A percentile compares a stretch with the other conserved stretches of the same genome.
These are phyloP conservation scores for Syngnathus scovelli DNA, from an alignment of 2,113 vertebrate species.

Conservation along the genomic window DNA sequence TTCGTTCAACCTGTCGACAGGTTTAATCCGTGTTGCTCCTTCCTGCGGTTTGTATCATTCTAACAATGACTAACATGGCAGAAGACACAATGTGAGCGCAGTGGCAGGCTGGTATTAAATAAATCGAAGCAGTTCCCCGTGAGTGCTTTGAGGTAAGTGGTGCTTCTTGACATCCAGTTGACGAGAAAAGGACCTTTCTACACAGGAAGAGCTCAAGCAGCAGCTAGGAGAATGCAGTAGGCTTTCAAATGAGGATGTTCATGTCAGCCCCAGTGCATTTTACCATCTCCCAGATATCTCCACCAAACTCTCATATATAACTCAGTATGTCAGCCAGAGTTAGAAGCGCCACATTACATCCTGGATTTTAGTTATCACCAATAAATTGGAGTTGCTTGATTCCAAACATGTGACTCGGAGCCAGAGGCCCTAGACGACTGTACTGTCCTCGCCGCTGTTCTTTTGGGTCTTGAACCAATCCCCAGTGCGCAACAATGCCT, in stretches of 20 bases:
- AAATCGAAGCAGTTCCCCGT: constrained; percentile 45
- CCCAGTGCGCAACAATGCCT: constrained; percentile 75
- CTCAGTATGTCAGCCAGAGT: constrained; percentile 32
- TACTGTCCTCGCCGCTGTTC: constrained; percentile 66
- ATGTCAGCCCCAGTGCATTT: constrained; percentile 33
- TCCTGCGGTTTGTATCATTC: constrained; percentile 6
- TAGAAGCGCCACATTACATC: constrained; percentile 27
- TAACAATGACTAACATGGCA: constrained; percentile 20
- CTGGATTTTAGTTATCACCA: constrained; percentile 47
- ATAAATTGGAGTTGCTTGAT: constrained; percentile 59
- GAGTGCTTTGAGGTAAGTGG: constrained; percentile 49
- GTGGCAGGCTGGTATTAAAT: constrained; percentile 36
- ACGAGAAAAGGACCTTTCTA: constrained; percentile 6
- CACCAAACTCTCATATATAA: constrained; percentile 50
- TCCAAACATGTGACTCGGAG: constrained; percentile 36
- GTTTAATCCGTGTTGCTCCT: neutral
- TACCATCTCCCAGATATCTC: constrained; percentile 46
- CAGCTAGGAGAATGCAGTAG: constrained; percentile 23
- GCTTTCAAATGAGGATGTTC: constrained; percentile 30
- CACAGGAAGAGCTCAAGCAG: constrained; percentile 24
- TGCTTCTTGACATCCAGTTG: constrained; percentile 46
- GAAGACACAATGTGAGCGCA: constrained; percentile 29
- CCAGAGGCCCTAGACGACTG: constrained; percentile 50
- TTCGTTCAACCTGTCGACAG: neutral
- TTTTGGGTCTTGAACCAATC: constrained; percentile 77